These are phyloP conservation scores for Drosophila kambysellisi DNA, from an alignment of 2,888 invertebrate genomes.

Conservation along the genomic window DNA sequence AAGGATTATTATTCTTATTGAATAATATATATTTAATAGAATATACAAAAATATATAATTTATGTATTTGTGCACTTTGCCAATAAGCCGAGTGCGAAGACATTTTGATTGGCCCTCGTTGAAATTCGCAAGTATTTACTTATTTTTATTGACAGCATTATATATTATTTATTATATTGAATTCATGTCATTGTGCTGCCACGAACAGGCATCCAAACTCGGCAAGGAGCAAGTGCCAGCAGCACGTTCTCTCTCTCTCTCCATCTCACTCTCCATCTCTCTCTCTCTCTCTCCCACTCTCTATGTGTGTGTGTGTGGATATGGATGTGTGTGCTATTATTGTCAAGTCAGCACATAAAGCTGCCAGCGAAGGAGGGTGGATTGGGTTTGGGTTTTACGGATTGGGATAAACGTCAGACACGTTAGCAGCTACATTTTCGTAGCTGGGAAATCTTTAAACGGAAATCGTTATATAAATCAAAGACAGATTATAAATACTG, in stretches of 20 bases:
- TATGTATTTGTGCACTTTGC: neutral
- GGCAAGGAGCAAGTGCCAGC: slow-evolving; percentile 54
- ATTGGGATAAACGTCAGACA: slow-evolving; percentile 44
- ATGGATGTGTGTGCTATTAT: slow-evolving; percentile 65
- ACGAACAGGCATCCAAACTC: slow-evolving; percentile 59
- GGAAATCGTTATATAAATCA: slow-evolving; percentile 83
- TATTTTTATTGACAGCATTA: slow-evolving; percentile 81
- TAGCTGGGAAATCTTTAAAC: slow-evolving; percentile 62
- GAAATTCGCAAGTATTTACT: slow-evolving; percentile 64
- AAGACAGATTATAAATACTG: slow-evolving; percentile 79
- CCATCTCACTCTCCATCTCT: neutral
- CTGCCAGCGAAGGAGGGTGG: slow-evolving; percentile 37
- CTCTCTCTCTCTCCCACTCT: neutral
- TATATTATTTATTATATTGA: slow-evolving; percentile 81
- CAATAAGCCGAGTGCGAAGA: neutral
- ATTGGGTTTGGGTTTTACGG: slow-evolving; percentile 2
- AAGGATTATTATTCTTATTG: neutral
- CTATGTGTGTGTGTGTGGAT: slow-evolving; percentile 7
- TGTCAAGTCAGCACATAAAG: slow-evolving; percentile 79
- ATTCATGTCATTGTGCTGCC: slow-evolving; percentile 79
- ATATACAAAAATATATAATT: neutral
- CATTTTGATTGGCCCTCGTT: slow-evolving; percentile 23
- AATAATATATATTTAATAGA: neutral
- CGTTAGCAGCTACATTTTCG: slow-evolving; percentile 44
- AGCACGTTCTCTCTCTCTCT: slow-evolving; percentile 54